A percentile compares a stretch with the other conserved stretches of the same genome.
phyloP scores from a whole-genome alignment of 2,888 invertebrate species.

The Drosophila longiperda region DNA sequence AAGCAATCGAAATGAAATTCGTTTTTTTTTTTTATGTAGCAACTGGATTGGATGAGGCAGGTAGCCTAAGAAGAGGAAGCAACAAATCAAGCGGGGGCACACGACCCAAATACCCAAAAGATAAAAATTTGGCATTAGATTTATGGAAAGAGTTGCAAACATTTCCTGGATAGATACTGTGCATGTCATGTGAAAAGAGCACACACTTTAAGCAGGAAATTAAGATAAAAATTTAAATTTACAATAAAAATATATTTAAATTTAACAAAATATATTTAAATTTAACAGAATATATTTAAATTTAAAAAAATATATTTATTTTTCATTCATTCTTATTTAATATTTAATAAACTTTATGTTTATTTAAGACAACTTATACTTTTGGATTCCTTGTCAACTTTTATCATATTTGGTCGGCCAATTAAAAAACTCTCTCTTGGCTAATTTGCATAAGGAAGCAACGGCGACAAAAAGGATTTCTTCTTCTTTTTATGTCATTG shows the following conservation, averaged over 20 bases:
- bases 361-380: constrained; percentile 13
- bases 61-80: constrained; percentile 1
- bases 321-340: no score
- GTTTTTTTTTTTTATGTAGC: constrained; percentile 11
- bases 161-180: background rate
- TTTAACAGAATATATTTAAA: no score
- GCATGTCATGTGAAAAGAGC: background rate
- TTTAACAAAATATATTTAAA: no score
- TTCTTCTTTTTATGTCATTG: constrained; percentile 29
- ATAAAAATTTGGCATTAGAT: background rate
- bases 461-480: constrained; percentile 23
- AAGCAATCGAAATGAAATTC: constrained; percentile 14
- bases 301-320: no score
- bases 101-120: background rate
- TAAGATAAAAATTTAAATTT: no score
- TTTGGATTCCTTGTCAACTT: constrained; percentile 4
- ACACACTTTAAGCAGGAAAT: background rate
- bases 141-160: background rate
- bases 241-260: no score
- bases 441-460: constrained; percentile 61
- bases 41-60: background rate
- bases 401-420: background rate
- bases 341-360: constrained; percentile 18
- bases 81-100: constrained; percentile 3
- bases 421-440: constrained; percentile 12